A percentile compares a stretch with the other conserved stretches of the same genome.
These are phyloP conservation scores for Exocentrus adspersus DNA, from an alignment of 2,888 invertebrate genomes.

Conservation along the genomic window DNA sequence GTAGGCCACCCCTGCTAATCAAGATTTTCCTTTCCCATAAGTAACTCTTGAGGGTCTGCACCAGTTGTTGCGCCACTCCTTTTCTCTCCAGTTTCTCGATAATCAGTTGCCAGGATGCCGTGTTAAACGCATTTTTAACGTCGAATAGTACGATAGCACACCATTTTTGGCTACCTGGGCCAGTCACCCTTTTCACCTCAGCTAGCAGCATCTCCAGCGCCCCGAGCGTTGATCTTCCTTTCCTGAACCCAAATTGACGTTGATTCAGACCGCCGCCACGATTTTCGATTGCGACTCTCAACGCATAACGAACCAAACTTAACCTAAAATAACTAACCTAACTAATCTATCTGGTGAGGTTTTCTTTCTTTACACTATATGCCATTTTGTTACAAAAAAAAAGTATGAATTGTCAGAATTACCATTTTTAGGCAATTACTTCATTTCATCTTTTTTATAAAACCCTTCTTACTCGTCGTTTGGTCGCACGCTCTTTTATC, in stretches of 20 bases:
- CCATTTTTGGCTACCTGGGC: not conserved
- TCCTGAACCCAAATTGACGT: not conserved
- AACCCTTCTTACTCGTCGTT: too few species aligned
- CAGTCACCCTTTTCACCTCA: not conserved
- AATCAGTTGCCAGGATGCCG: constrained; percentile 25
- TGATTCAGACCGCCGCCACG: too few species aligned
- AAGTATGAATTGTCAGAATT: too few species aligned
- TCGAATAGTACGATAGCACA: constrained; percentile 16
- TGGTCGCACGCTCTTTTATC: too few species aligned
- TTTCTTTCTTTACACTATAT: too few species aligned
- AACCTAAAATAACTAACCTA: too few species aligned
- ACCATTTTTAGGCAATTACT: too few species aligned
- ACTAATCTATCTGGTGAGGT: too few species aligned
- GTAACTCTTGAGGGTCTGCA: constrained; percentile 19
- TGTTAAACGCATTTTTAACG: constrained; percentile 38
- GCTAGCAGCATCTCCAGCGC: constrained; percentile 11
- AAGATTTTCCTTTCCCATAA: constrained; percentile 12
- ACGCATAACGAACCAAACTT: too few species aligned
- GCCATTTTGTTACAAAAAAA: too few species aligned
- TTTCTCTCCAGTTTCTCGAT: constrained; percentile 12
- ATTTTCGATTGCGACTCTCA: too few species aligned
- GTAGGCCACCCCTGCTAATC: not conserved
- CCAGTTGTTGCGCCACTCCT: not conserved
- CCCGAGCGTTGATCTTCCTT: constrained; percentile 2
- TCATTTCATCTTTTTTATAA: too few species aligned